These are phyloP conservation scores for Styela clava DNA, from an alignment of 23 tunicate genomes.

Conservation along the genomic window DNA sequence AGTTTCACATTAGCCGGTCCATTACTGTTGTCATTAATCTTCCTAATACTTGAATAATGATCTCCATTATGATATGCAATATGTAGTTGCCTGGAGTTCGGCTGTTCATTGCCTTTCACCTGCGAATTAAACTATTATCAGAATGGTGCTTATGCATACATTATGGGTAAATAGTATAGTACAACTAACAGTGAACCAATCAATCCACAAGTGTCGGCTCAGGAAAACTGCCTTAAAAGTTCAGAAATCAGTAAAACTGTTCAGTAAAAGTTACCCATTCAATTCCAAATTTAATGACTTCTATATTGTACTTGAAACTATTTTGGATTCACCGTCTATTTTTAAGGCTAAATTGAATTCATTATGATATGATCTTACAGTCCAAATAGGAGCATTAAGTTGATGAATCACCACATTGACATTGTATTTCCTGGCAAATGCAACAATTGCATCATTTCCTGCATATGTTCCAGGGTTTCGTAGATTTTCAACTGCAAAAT, in stretches of 20 bases:
- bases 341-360: too few species aligned
- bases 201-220: too few species aligned
- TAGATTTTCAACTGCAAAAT: conserved; percentile 39
- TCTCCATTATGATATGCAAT: conserved; percentile 76
- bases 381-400: conserved; percentile 66
- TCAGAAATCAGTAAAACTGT: too few species aligned
- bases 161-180: too few species aligned
- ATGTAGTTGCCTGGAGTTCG: conserved; percentile 42
- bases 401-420: conserved; percentile 76
- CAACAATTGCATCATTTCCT: conserved; percentile 83
- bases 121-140: background rate
- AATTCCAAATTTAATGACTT: too few species aligned
- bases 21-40: conserved; percentile 34
- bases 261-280: too few species aligned
- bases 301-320: too few species aligned
- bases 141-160: background rate
- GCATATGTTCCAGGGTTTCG: conserved; percentile 65
- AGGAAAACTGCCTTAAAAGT: too few species aligned
- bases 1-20: conserved; percentile 37
- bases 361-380: too few species aligned
- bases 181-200: too few species aligned
- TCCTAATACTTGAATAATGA: conserved; percentile 73
- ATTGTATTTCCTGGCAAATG: conserved; percentile 52
- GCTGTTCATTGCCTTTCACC: background rate
- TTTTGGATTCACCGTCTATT: too few species aligned